Base-by-base conservation (phyloP, 1,140 invertebrate genomes). In the Gryon sp. region DNA sequence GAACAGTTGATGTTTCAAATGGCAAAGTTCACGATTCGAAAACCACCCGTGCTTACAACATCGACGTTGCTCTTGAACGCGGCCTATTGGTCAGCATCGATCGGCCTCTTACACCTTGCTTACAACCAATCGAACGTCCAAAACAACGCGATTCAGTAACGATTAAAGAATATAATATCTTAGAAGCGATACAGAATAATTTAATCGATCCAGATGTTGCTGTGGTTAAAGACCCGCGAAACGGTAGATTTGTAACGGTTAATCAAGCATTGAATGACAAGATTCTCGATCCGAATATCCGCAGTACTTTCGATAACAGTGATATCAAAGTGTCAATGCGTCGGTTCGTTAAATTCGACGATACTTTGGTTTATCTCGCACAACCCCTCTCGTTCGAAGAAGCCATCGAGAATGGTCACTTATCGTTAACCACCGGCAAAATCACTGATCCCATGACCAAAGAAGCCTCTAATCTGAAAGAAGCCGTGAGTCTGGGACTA, bases 11-110 rank as follows among this genome's bases (percentile, higher is more conserved):
- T 85, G 90, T 93, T 3, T 81, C 89, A 0, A 93, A 92, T 80
- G 95, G 96, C 46, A 90, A 91, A 34, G 93, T 97, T 38, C 90
- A 93, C 24, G 95, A 97, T 89, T 91, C 92, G 0, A 93, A 95
- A 84, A 92, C 93, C 1, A 94, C 93, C 82, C 91, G 92, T 40
- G 88, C 90, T 0, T 93, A 93, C 50, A 93, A 92, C 68, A 91
- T 95, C 57, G 93, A 95, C 76, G 90, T 92, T 26, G 95, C 94
- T 1, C 90, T 95, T 32, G 91, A 94, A 82, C 91, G 92, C 76
- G 92, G 93, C 11, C 85, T 96, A 18, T 86, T 97, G 12, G 91
- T 96, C 0, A 94, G 92, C 1, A 87, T 95, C 12, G 89, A 92
- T n/a, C 91, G 92, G 83, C 92, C 94, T 9, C 78, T 95, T 4